Percentiles rank a stretch among this genome's conserved stretches.
Conservation (phyloP, 2,888 invertebrate species). For the Sthenelais limicola region DNA sequence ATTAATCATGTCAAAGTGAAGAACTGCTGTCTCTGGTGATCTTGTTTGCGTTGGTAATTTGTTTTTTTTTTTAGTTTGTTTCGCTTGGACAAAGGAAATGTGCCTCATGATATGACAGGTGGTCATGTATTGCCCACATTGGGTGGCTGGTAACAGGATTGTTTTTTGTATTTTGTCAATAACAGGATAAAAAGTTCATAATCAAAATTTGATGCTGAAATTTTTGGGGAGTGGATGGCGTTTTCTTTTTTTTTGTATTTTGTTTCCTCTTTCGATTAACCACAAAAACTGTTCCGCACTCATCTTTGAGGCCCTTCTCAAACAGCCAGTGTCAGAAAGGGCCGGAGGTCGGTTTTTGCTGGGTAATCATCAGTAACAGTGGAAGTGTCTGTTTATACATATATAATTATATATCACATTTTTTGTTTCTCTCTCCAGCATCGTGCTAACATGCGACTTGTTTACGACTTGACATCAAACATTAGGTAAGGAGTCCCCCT, state of each 20-base stretch:
- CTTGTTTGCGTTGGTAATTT: constrained; percentile 18
- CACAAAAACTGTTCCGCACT: constrained; percentile 25
- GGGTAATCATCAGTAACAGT: constrained; percentile 37
- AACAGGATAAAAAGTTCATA: constrained; percentile 36
- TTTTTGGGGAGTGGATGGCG: constrained; percentile 37
- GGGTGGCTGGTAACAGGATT: constrained; percentile 39
- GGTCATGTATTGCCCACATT: constrained; percentile 35
- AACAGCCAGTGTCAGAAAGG: constrained; percentile 18
- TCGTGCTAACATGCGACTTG: constrained; percentile 2
- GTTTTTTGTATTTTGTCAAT: constrained; percentile 22
- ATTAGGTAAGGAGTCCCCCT: constrained; percentile 25
- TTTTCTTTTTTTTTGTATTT: constrained; percentile 22
- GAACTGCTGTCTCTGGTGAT: constrained; percentile 30
- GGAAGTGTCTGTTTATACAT: constrained; percentile 39
- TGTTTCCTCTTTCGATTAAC: too few species aligned
- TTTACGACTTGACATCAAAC: constrained; percentile 17
- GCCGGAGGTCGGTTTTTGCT: constrained; percentile 22
- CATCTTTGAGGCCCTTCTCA: constrained; percentile 6
- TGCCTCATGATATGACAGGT: constrained; percentile 43
- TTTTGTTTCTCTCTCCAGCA: constrained; percentile 17
- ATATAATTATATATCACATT: constrained; percentile 39
- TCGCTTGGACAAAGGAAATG: constrained; percentile 41
- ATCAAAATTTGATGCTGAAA: constrained; percentile 37
- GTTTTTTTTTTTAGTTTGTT: constrained; percentile 31
- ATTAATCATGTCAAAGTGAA: constrained; percentile 16